Evolutionary conservation across 2,888 invertebrate genomes (phyloP).

Genomic region (Altica lythri): DNA sequence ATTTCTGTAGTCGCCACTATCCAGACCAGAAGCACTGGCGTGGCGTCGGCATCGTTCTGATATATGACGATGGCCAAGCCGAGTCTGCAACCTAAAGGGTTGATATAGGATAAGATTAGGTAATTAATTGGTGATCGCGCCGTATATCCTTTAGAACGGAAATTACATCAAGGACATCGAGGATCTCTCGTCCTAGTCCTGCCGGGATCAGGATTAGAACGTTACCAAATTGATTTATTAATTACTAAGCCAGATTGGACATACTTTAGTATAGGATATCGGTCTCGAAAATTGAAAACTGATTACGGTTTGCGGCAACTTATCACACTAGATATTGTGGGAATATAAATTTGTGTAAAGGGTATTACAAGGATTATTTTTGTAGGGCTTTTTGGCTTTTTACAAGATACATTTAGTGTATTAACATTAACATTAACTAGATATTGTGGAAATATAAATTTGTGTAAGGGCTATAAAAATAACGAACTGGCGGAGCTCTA

Average conservation of each 20-base stretch:
- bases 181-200: constrained; percentile 35
- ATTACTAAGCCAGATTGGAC: constrained; percentile 36
- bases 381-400: no score
- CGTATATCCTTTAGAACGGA: constrained; percentile 43
- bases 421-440: no score
- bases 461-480: no score
- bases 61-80: constrained; percentile 42
- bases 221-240: constrained; percentile 46
- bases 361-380: no score
- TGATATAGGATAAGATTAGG: constrained; percentile 53
- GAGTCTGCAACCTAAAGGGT: constrained; percentile 45
- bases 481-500: no score
- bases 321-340: no score
- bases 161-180: constrained; percentile 44
- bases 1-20: constrained; percentile 6
- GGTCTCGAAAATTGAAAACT: constrained; percentile 17
- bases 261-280: constrained; percentile 29
- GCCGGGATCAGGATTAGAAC: constrained; percentile 41
- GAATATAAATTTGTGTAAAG: no score
- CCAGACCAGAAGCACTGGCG: constrained; percentile 22
- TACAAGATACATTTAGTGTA: no score
- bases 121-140: constrained; percentile 56
- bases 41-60: constrained; percentile 37
- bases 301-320: not conserved
- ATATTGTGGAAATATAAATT: no score